Base-by-base conservation (phyloP, 1,140 invertebrate species). In the Drosophila subobscura region DNA sequence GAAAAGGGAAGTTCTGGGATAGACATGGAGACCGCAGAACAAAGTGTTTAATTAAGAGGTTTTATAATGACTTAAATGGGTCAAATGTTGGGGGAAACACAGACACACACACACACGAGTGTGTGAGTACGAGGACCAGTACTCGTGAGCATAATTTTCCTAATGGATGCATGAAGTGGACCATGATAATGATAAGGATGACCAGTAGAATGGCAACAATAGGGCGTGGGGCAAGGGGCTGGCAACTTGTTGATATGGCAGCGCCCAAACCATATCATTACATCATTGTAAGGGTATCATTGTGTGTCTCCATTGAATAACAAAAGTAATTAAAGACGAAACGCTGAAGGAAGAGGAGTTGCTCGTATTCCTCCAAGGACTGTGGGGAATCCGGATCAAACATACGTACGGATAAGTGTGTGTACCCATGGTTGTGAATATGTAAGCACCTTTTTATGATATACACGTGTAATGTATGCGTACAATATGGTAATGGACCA, bases 241-340 rank as follows among this genome's bases (percentile, higher is more conserved):
- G 14, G 2, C 10, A 29, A 85, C 81, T 75, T 85, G 81, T 85
- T 85, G 83, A 81, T 78, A 86, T 88, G 68, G 67, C 68, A 85
- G 70, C 64, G 51, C 6, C n/a, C 27, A 27, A 29, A 46, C 44
- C 8, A 12, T 12, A 37, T 37, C 33, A 10, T 12, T 37, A 4
- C 33, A 37, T 37, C 33, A 37, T 37, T 37, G 33, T 12, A 3
- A 12, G 45, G 55, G 4, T 42, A 44, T 72, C 66, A 59, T 77
- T 72, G 60, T 54, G 45, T 61, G 64, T 65, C 33, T 37, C 10
- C 10, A 16, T 40, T 27, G 42, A 20, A 29, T n/a, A 42, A 22
- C 16, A 37, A 52, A 65, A 29, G 42, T 66, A 68, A 68, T 68
- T 66, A 54, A 68, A 20, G 41, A 14, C 42, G 29, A 33, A 22